Base-by-base conservation (phyloP, 2,113 vertebrate species). In the Rana temporaria region DNA sequence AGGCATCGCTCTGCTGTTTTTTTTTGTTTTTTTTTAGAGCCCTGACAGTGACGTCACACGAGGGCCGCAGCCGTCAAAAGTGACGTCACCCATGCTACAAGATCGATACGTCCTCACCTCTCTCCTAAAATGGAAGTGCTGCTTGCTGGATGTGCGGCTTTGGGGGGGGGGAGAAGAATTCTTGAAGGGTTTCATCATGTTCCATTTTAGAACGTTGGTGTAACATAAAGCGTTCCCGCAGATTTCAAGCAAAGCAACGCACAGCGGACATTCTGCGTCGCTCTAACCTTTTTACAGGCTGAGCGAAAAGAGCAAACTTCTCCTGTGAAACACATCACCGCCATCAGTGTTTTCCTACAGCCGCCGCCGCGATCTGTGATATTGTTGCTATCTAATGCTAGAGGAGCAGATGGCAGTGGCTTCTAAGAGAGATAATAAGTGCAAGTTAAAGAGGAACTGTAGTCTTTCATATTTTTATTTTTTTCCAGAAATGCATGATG, bases 261-360 rank as follows among this genome's bases (percentile, higher is more conserved):
- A 3, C 42, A 48, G 42, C 42, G 42, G 42, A 11, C 3, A 32
- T 34, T 59, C 71, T 74, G 71, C 70, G 30, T 30, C 26, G 19
- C 3, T 18, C 11, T 59, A 57, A 59, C 70, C 70, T 64, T 42
- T 34, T 42, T 20, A 57, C 56, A 75, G 48, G 26, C 6, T 26
- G 72, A 75, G 74, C 74, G 32, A 79, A 79, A 68, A 26, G 78
- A 79, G 34, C 78, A 79, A 69, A 42, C 26, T 48, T 55, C 34
- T 18, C 34, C 42, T n/a, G 14, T 42, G 15, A 59, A 59, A 59
- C 12, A n/a, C 14, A 60, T 59, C 19, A 52, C 18, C 4, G 34
- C 26, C 48, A 73, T 79, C 78, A 59, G 32, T 69, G 78, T 79
- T 79, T 66, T 68, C 52, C 63, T 57, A 48, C 24, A 42, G 18